Evolutionary conservation across 2,113 vertebrate species (phyloP), one percentile per base, ranked within the genome.

Genomic region (Ameiurus melas): DNA sequence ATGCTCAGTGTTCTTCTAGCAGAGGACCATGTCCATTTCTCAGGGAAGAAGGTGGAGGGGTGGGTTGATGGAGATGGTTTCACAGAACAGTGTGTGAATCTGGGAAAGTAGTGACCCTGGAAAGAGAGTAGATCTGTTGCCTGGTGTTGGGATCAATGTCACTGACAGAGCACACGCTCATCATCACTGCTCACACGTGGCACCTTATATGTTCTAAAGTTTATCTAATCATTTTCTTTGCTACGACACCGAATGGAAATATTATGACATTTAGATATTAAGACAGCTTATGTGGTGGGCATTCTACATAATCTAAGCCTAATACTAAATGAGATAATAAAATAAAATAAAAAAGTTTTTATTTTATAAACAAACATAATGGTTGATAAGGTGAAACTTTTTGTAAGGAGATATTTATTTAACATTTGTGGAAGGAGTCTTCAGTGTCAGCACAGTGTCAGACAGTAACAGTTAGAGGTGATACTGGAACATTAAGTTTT

Each of bases 51-150:
- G 89, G 92, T 92, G 82, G 60, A 89, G 85, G 89, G 88, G 85
- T 85, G 87, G 84, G 86, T 75, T 87, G 82, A 82, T 89, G 89
- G 82, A 89, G 91, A 88, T 85, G 88, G 87, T 78, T 82, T 90
- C 80, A 85, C 84, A 79, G 85, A 85, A 57, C 30, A 36, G 88
- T 92, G 93, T 92, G 92, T 94, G 93, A 91, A 92, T 94, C 91
- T 95, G 95, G 92, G 94, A 95, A 95, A 95, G 92, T 92, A 88
- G 87, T 95, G 93, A 95, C 84, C 43, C 6, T 47, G 43, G 5
- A 47, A 47, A 47, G 43, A 7, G 43, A 6, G 43, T 0, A 88
- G 83, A 87, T 88, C 83, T 88, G 84, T 43, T 82, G 87, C 79
- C 55, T 86, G 39, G 87, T 89, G 47, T 70, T 87, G 33, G 53